phyloP scores from a whole-genome alignment of 2,113 vertebrate species.

The Mormyrus iriodes region DNA sequence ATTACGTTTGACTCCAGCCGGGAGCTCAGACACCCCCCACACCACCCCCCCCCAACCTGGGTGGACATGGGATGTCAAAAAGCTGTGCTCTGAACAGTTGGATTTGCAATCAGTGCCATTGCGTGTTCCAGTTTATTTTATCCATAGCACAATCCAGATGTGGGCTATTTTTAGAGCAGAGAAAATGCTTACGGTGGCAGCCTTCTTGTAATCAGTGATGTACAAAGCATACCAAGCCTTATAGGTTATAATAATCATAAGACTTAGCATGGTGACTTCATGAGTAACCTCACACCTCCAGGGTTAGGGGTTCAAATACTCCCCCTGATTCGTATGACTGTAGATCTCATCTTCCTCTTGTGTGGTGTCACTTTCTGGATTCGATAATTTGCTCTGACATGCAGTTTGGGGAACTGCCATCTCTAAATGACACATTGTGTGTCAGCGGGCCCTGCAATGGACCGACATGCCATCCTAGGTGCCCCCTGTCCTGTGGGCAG shows the following conservation, averaged over 20 bases:
- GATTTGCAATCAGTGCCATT: neutral
- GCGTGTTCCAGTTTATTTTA: constrained; percentile 13
- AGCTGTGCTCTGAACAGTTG: neutral
- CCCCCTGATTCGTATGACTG: neutral
- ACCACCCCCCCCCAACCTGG: neutral
- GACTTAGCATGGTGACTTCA: neutral
- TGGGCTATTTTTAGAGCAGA: constrained; percentile 32
- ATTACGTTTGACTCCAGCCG: neutral
- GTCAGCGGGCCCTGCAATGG: neutral
- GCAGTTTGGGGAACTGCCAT: neutral
- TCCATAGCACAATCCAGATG: constrained; percentile 40
- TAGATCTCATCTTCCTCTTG: neutral
- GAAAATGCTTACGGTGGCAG: constrained; percentile 41
- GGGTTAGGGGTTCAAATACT: neutral
- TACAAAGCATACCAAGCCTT: constrained; percentile 11
- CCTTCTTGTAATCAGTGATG: neutral
- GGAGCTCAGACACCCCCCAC: neutral
- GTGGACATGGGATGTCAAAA: neutral
- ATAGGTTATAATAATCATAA: neutral
- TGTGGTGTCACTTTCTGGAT: neutral
- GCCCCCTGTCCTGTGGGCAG: neutral
- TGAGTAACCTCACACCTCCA: neutral
- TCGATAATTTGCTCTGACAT: neutral
- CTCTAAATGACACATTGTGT: neutral
- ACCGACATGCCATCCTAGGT: neutral